Percentiles rank a stretch among this genome's conserved stretches.
These are phyloP conservation scores for Beaufortia kweichowensis DNA, from an alignment of 2,113 vertebrate genomes.

Conservation along the genomic window DNA sequence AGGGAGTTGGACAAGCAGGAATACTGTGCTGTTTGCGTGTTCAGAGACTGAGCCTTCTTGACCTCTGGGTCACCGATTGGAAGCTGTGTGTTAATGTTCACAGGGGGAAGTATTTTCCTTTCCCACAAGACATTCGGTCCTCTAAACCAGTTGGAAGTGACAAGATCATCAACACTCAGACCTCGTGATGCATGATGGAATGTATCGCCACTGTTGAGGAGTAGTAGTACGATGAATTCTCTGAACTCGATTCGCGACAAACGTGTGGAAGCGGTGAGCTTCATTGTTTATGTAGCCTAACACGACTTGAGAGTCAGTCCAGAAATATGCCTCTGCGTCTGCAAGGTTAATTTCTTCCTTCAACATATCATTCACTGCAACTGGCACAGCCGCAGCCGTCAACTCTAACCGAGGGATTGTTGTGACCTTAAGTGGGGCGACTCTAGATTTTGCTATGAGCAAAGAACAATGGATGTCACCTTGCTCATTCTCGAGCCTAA, in stretches of 20 bases:
- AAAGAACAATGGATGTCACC: not conserved
- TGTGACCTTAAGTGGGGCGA: constrained; percentile 19
- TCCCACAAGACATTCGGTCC: constrained; percentile 37
- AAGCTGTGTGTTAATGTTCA: not conserved
- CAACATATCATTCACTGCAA: constrained; percentile 35
- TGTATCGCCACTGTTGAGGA: constrained; percentile 19
- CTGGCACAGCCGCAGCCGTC: constrained; percentile 41
- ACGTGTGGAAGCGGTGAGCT: not conserved
- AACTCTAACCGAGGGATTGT: constrained; percentile 9
- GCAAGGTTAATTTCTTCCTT: constrained; percentile 39
- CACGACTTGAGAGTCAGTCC: constrained; percentile 29
- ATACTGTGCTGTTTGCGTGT: constrained; percentile 2
- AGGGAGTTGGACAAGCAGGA: constrained; percentile 7
- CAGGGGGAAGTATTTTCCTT: not conserved
- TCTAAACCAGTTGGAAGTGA: constrained; percentile 38
- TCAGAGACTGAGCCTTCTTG: constrained; percentile 2
- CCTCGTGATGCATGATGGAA: constrained; percentile 18
- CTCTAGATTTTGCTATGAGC: not conserved
- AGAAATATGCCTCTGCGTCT: too few species aligned
- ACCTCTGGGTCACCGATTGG: constrained; percentile 35
- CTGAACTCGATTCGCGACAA: constrained; percentile 23
- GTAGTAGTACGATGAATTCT: constrained; percentile 12
- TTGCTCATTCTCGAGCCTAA: not conserved
- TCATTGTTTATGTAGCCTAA: not conserved
- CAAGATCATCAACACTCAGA: not conserved